Evolutionary conservation across 2,797 vertebrate species (phyloP), one percentile per base, ranked within the genome.

Genomic region (Myoxocephalus aenaeus): DNA sequence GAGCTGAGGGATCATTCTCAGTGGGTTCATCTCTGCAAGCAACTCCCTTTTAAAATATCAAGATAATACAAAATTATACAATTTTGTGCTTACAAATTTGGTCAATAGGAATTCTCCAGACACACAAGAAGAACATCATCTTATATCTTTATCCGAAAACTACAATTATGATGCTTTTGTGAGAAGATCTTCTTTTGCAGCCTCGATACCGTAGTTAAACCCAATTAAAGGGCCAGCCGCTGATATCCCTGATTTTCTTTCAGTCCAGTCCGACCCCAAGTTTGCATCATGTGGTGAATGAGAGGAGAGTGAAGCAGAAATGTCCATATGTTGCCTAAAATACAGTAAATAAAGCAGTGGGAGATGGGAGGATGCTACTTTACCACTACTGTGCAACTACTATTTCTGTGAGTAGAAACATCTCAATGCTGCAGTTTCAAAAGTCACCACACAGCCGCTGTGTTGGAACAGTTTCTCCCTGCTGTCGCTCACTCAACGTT

Each of bases 321-420:
- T 76, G 74, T 25, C 36, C 63, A 58, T 85, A 83, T 83, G 77
- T 77, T 84, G 77, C 83, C 79, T 87, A 74, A 88, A 87, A 88
- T 73, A 89, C 61, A 80, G 78, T 85, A 89, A 88, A 90, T 78
- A 75, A 87, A 81, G 70, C 63, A 77, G 76, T 57, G 54, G 51
- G 58, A 66, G 71, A 76, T 77, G 79, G 72, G 81, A 73, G 75
- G 82, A 85, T 86, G 90, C 90, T 94, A 92, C 90, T 80, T 85
- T 63, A 82, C 61, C 57, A 69, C 71, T 79, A 77, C 73, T 90
- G 87, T 86, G 87, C 80, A 86, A 89, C 78, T 91, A 83, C 56
- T 84, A 64, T 75, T 65, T 69, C 74, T 83, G 84, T 86, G 82
- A 92, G 86, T 89, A 92, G 84, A 94, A 94, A 92, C 80, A 88